Base-by-base conservation (phyloP, 1,140 invertebrate species). In the Zaprionus africanus region DNA sequence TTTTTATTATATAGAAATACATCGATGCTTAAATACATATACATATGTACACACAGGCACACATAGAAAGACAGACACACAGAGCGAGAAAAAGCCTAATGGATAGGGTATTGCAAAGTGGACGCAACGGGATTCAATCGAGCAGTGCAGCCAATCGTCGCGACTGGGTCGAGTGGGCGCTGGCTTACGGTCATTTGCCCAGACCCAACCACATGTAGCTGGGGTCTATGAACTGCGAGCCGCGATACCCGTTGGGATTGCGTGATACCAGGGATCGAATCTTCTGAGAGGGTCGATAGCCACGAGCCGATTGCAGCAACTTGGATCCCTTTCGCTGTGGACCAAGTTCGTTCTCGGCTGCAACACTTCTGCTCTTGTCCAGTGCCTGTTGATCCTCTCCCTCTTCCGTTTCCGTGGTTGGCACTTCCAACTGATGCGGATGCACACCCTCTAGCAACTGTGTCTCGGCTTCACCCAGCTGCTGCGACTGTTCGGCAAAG, bases 121-220 rank as follows among this genome's bases (percentile, higher is more conserved):
- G 26, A 15, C 22, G 53, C 15, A 31, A 34, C 13, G 31, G 46
- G 58, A 9, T 46, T 46, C 41, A 46, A 56, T 28, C 54, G 28
- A 49, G 54, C 43, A 31, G 53, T 34, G 51, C 61, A 64, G 19
- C 54, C 79, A 71, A 73, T 74, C 76, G 72, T 77, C 79, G 71
- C 53, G 41, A 63, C 64, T 53, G 15, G 22, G 19, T 46, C 24
- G 28, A 15, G 13, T 28, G 31, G 17, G 5, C 26, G 15, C 26
- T 17, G 24, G 46, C 41, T 66, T 76, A 85, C 53, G 79, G 90
- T 88, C 84, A 92, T 78, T 90, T 94, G n/a, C 93, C 93, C 71
- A 92, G 78, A 12, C 92, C 92, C 38, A 92, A 54, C 92, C 92
- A 92, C 91, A 92, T 92, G 56, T 92, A 92, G 67, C 91, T 92